A percentile compares a stretch with the other conserved stretches of the same genome.
Conservation (phyloP, 2,113 vertebrate species). For the Myxocyprinus asiaticus region DNA sequence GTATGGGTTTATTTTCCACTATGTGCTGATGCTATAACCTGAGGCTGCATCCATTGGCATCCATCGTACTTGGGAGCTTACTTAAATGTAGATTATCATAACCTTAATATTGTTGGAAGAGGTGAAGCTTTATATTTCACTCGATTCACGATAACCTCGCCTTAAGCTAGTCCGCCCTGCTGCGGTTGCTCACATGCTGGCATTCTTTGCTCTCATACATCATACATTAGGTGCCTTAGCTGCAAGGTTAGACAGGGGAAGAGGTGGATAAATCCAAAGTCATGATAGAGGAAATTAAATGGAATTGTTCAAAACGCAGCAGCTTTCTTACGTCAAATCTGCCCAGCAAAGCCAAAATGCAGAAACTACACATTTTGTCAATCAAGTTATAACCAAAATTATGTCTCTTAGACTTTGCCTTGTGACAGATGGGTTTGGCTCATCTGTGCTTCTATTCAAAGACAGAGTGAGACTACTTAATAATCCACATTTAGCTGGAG, state of each 20-base stretch:
- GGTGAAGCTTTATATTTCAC: constrained; percentile 22
- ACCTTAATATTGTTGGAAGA: constrained; percentile 29
- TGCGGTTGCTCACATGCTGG: background rate
- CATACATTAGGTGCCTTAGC: constrained; percentile 16
- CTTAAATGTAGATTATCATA: constrained; percentile 26
- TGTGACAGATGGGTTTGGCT: too few species aligned
- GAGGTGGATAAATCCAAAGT: background rate
- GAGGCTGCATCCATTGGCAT: background rate
- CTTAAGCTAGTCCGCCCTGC: constrained; percentile 9
- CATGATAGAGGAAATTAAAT: constrained; percentile 34
- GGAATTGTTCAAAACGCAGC: constrained; percentile 23
- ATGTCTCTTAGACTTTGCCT: too few species aligned
- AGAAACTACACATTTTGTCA: too few species aligned
- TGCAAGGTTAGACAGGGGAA: constrained; percentile 10
- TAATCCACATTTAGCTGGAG: too few species aligned
- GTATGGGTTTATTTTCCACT: constrained; percentile 3
- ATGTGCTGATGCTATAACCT: too few species aligned
- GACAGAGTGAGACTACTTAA: too few species aligned
- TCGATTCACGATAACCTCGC: constrained; percentile 21
- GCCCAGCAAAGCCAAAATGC: background rate
- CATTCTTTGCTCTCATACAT: constrained; percentile 9
- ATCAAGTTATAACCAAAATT: too few species aligned
- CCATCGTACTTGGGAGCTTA: background rate
- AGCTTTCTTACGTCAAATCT: background rate
- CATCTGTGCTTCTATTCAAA: too few species aligned